These are phyloP conservation scores for Caenorhabditis tropicalis DNA, from an alignment of 1,140 invertebrate species.

Conservation along the genomic window DNA sequence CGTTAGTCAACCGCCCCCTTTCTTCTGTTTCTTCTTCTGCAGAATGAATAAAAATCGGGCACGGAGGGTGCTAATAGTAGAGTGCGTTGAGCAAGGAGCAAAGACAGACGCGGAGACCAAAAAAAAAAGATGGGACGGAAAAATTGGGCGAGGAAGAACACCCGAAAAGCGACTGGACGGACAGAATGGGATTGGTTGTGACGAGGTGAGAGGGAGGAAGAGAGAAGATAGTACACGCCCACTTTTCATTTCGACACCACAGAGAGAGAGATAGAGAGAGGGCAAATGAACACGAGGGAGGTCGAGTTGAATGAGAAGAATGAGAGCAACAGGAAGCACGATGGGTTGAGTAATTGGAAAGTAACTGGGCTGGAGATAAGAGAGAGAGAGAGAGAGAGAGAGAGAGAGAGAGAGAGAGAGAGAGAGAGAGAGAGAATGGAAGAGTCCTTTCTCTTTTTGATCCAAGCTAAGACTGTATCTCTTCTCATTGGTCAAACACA, in stretches of 20 bases:
- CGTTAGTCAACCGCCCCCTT: not conserved
- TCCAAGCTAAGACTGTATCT: too few species aligned
- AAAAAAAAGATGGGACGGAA: not conserved
- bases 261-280: too few species aligned
- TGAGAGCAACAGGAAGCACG: not conserved
- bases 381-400: not conserved
- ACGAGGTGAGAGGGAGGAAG: not conserved
- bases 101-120: not conserved
- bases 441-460: too few species aligned
- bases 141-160: not conserved
- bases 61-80: not conserved
- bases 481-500: too few species aligned
- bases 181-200: not conserved
- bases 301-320: too few species aligned
- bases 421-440: not conserved
- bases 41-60: constrained; percentile 12
- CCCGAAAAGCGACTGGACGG: not conserved
- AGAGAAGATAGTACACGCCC: too few species aligned
- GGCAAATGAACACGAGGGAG: not conserved
- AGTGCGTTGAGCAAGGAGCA: not conserved
- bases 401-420: not conserved
- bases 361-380: too few species aligned
- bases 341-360: not conserved
- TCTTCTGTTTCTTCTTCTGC: not conserved
- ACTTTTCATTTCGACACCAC: constrained; percentile 7